phyloP scores from a whole-genome alignment of 2,797 vertebrate genomes.

The Hirundo rustica region DNA sequence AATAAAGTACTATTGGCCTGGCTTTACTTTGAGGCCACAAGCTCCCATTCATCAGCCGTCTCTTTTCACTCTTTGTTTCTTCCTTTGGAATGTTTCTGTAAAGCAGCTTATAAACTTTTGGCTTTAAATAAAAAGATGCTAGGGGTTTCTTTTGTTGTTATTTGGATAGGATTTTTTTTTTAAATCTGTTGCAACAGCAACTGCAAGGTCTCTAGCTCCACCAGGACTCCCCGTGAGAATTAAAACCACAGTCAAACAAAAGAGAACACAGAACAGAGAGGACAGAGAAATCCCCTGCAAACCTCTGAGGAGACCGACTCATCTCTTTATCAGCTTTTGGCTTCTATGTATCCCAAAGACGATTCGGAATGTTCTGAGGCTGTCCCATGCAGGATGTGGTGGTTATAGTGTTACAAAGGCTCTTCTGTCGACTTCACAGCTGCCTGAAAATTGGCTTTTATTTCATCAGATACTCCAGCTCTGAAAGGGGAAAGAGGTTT shows the following conservation, averaged over 20 bases:
- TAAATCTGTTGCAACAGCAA: slow-evolving; percentile 13
- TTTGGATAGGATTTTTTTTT: not conserved
- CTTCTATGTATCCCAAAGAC: slow-evolving; percentile 26
- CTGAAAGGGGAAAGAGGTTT: not conserved
- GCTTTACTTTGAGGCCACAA: slow-evolving; percentile 50
- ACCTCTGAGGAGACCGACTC: slow-evolving; percentile 3
- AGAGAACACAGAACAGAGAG: slow-evolving; percentile 21
- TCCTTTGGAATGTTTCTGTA: slow-evolving; percentile 60
- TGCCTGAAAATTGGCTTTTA: slow-evolving; percentile 33
- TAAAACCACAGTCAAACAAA: slow-evolving; percentile 39
- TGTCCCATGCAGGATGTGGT: slow-evolving; percentile 27
- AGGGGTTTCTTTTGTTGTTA: not conserved
- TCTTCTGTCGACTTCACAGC: slow-evolving; percentile 42
- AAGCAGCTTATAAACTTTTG: slow-evolving; percentile 63
- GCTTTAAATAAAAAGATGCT: slow-evolving; percentile 40
- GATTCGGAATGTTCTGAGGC: slow-evolving; percentile 40
- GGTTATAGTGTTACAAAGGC: slow-evolving; percentile 22
- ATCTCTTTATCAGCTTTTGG: slow-evolving; percentile 50
- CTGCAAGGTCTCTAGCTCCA: slow-evolving; percentile 36
- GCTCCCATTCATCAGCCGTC: slow-evolving; percentile 52
- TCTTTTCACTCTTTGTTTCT: slow-evolving; percentile 63
- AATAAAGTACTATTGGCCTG: slow-evolving; percentile 38
- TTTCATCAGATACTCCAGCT: slow-evolving; percentile 1
- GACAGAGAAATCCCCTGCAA: slow-evolving; percentile 20
- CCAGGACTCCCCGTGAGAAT: slow-evolving; percentile 4